Conservation (phyloP, 1,140 invertebrate genomes). For the Listronotus bonariensis region DNA sequence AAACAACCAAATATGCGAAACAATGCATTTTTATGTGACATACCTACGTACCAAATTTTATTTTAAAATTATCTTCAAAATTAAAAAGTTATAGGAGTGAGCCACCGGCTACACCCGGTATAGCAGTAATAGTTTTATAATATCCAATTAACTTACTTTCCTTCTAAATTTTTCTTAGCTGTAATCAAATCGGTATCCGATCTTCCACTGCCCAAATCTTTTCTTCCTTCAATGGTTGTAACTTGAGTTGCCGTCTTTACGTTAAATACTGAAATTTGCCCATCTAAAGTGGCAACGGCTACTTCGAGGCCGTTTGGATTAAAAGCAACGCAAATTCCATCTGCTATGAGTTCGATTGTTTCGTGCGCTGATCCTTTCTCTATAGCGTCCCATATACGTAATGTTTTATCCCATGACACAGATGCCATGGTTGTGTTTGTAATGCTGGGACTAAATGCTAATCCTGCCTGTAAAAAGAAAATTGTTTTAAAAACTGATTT, state of each 20-base stretch:
- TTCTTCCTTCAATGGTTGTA: conserved; percentile 81
- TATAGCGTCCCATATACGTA: conserved; percentile 90
- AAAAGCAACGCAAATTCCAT: conserved; percentile 84
- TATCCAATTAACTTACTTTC: conserved; percentile 70
- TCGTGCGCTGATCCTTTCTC: conserved; percentile 83
- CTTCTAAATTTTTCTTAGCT: conserved; percentile 79
- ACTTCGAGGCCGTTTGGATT: conserved; percentile 89
- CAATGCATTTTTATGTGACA: too few species aligned
- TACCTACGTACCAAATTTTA: too few species aligned
- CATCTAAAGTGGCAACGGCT: conserved; percentile 88
- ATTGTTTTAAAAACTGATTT: too few species aligned
- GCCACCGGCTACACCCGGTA: too few species aligned
- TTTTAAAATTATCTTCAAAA: too few species aligned
- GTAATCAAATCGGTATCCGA: conserved; percentile 85
- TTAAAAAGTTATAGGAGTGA: too few species aligned
- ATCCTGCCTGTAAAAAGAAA: conserved; percentile 34
- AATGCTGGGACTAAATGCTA: conserved; percentile 79
- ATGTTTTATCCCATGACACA: conserved; percentile 92
- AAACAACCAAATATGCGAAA: too few species aligned
- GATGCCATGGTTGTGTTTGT: conserved; percentile 79
- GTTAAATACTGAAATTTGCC: conserved; percentile 87
- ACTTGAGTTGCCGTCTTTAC: conserved; percentile 71
- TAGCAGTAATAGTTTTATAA: conserved; percentile 3
- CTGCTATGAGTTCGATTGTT: conserved; percentile 75
- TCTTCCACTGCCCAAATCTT: conserved; percentile 84